Evolutionary conservation across 2,113 vertebrate species (phyloP), one percentile per base, ranked within the genome.

Genomic region (Pelodiscus sinensis): DNA sequence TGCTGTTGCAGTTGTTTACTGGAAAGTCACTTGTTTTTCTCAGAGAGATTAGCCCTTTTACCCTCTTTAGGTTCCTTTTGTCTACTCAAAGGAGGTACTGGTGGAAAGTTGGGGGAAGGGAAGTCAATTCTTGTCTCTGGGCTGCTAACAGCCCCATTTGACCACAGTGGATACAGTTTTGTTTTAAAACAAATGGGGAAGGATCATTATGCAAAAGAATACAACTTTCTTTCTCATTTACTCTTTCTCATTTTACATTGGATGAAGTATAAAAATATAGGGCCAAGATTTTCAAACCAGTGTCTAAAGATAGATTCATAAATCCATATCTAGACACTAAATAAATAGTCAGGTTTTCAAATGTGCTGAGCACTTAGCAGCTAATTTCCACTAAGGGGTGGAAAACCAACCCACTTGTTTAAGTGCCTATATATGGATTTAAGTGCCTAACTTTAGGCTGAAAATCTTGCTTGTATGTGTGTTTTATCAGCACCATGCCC

Each of bases 1-100:
- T 94, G 95, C 93, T 96, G 93, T 97, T 96, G 93, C 94, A 94
- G 90, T 95, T 96, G 96, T 97, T 97, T 96, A 96, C 94, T 96
- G 93, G 94, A 95, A 97, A 96, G 94, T 94, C 95, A 94, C 88
- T 95, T 96, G 92, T 95, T 95, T 96, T 96, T 96, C 94, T 96
- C 88, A 88, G 93, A 80, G 91, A 97, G 94, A 96, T 96, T 95
- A 96, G 96, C 92, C 94, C 94, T 95, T 91, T 93, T 92, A 96
- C 96, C 94, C 65, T 88, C 52, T 81, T 38, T 58, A 57, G 54
- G 57, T 97, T 96, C 95, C 96, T 96, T 96, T 96, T 96, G 96
- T 97, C 96, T 94, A 82, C 82, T 95, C 94, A 96, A 93, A 90
- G 92, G 96, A 97, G 95, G 96, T 96, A 95, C 96, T 95, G 94